phyloP scores from a whole-genome alignment of 35 echinoderm and acorn worm genomes.

The Antedon bifida region DNA sequence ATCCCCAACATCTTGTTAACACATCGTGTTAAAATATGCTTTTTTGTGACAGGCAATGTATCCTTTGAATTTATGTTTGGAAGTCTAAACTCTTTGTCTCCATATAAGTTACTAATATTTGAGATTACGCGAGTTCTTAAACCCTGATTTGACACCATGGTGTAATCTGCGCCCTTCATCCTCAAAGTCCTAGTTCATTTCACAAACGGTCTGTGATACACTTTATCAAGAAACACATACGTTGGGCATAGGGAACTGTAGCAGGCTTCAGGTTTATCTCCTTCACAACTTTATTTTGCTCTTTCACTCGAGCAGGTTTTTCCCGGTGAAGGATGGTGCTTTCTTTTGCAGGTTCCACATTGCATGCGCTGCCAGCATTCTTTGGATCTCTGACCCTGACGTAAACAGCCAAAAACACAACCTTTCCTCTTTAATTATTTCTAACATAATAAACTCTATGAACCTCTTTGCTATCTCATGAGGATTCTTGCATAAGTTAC shows the following conservation, averaged over 20 bases:
- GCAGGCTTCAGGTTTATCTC: background rate
- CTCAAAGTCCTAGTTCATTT: background rate
- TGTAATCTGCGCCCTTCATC: constrained; percentile 1
- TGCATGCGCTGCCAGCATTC: background rate
- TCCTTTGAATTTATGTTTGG: constrained; percentile 17
- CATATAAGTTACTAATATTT: background rate
- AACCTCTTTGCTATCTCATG: background rate
- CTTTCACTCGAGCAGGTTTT: background rate
- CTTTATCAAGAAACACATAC: constrained; percentile 19
- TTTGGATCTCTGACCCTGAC: background rate
- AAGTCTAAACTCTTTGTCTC: background rate
- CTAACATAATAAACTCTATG: no score
- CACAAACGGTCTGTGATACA: background rate
- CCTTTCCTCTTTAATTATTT: background rate
- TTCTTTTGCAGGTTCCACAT: background rate
- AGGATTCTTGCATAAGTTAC: background rate
- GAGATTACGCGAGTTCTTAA: background rate
- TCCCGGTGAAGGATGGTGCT: background rate
- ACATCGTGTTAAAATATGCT: constrained; percentile 6
- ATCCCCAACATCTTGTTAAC: constrained; percentile 23
- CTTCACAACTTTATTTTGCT: background rate
- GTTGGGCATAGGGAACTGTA: no score
- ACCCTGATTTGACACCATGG: background rate
- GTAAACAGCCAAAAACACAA: constrained; percentile 2
- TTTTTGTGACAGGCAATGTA: background rate